Conservation (phyloP, 2,888 invertebrate genomes). For the Eurytoma adleriae region DNA sequence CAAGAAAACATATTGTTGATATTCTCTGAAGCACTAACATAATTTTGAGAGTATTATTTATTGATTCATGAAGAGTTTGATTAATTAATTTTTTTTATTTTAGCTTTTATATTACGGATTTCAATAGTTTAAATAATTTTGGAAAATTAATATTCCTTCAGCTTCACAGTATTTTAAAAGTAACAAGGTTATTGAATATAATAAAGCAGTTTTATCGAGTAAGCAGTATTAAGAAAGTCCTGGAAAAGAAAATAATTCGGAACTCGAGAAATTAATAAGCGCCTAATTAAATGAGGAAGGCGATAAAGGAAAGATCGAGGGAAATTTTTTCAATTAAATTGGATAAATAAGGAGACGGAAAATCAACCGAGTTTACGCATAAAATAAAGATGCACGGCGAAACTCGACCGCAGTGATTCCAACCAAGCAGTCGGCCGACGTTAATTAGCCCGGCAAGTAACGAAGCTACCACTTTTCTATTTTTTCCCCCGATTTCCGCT, state of each 20-base stretch:
- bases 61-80: too few relatives aligned
- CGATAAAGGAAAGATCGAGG: neutral
- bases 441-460: slow-evolving; percentile 50
- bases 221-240: neutral
- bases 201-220: neutral
- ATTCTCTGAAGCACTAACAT: too few relatives aligned
- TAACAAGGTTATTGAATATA: too few relatives aligned
- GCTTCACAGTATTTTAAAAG: too few relatives aligned
- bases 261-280: slow-evolving; percentile 19
- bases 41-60: too few relatives aligned
- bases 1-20: too few relatives aligned
- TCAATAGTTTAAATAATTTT: too few relatives aligned
- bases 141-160: too few relatives aligned
- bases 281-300: slow-evolving; percentile 3
- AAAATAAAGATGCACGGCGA: slow-evolving; percentile 33
- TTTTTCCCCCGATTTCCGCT: slow-evolving; percentile 20
- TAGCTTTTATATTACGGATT: too few relatives aligned
- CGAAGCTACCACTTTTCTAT: slow-evolving; percentile 41
- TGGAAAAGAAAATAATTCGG: slow-evolving; percentile 5
- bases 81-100: too few relatives aligned
- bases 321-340: slow-evolving; percentile 37
- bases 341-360: slow-evolving; percentile 20
- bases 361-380: slow-evolving; percentile 34
- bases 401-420: slow-evolving; percentile 42
- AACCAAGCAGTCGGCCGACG: slow-evolving; percentile 30